These are phyloP conservation scores for Cliona cf. orientalis DNA, from an alignment of 37 sponge, comb jelly and placozoan species.

Conservation along the genomic window DNA sequence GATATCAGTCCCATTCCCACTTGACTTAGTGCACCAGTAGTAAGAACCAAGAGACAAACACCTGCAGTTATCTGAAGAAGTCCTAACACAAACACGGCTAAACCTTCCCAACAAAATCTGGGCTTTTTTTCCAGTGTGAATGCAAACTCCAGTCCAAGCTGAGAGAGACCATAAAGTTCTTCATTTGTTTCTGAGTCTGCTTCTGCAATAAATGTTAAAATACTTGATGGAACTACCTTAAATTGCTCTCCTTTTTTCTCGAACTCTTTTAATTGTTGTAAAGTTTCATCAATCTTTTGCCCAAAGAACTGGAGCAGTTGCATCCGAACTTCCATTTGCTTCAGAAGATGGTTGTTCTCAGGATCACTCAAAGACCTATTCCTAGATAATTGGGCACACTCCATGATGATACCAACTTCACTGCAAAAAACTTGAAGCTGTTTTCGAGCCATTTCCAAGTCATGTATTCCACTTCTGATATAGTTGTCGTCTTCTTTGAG, in stretches of 20 bases:
- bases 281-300: conserved; percentile 7
- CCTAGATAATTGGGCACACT: too few species aligned
- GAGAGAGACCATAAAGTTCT: conserved; percentile 3
- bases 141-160: conserved; percentile 10
- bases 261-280: neutral
- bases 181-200: conserved; percentile 3
- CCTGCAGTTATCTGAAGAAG: conserved; percentile 20
- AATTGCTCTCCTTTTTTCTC: neutral
- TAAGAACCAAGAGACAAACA: neutral
- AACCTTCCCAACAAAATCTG: conserved; percentile 17
- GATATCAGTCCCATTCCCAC: conserved; percentile 43
- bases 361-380: too few species aligned
- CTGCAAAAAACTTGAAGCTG: too few species aligned
- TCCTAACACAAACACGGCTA: too few species aligned
- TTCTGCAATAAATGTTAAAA: too few species aligned
- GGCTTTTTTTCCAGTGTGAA: conserved; percentile 21
- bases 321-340: conserved; percentile 20
- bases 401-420: too few species aligned
- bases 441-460: too few species aligned
- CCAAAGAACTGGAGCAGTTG: neutral
- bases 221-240: neutral
- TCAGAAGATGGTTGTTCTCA: neutral
- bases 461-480: too few species aligned
- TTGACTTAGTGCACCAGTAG: neutral
- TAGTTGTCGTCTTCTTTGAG: too few species aligned